Evolutionary conservation across 2,113 vertebrate species (phyloP), one percentile per base, ranked within the genome.

Genomic region (Neolamprologus longior): DNA sequence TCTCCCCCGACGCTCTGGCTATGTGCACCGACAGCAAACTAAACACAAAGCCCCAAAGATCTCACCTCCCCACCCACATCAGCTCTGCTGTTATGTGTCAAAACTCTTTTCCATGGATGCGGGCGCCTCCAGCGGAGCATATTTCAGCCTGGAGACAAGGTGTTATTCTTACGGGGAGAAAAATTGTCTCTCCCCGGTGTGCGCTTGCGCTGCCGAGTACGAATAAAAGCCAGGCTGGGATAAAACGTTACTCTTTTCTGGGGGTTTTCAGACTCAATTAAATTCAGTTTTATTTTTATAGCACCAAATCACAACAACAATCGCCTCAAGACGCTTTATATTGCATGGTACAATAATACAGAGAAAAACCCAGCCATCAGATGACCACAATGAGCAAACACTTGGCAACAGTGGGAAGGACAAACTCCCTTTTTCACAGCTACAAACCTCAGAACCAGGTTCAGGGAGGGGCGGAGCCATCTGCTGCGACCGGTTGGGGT

Each of bases 161-260:
- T 92, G 93, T 90, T 90, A 82, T 91, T 92, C 83, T 89, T 81
- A 88, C 55, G 10, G 88, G 83, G 71, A 71, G 83, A 78, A n/a
- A 92, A 78, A 84, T 55, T 2, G 1, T 33, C 31, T 76, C 89
- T 83, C 63, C 82, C 79, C 21, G 0, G 81, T 82, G 83, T 86
- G 85, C 40, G 13, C 57, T 55, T 81, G 37, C 31, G n/a, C 15
- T 78, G 53, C 81, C 7, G 55, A 86, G 28, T 57, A 4, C 66
- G 26, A 9, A 83, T 7, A 24, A 87, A 82, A 86, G 82, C 19
- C 78, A 82, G 80, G 35, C 76, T 15, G 57, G 71, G 82, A 84
- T 80, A 50, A 42, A 42, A 57, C 9, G 24, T 4, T 78, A 31
- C 5, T 82, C 13, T 73, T 81, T 50, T 15, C 19, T 14, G 66